Evolutionary conservation across 1,140 invertebrate species (phyloP).

Genomic region (Eumeta japonica): DNA sequence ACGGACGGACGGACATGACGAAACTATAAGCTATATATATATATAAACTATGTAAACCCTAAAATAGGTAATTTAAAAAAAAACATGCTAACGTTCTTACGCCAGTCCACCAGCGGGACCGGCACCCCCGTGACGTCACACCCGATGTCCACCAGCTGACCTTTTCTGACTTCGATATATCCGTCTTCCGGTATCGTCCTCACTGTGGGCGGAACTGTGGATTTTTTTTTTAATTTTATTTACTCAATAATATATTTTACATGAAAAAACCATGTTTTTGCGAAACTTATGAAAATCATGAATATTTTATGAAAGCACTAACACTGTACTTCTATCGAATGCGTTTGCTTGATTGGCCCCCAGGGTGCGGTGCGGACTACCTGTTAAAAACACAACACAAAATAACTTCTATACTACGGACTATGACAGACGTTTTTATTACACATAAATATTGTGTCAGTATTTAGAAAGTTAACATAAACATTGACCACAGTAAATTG

Average conservation of each 20-base stretch:
- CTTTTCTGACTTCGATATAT: constrained; percentile 67
- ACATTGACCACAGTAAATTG: too few relatives aligned
- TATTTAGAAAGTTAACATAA: too few relatives aligned
- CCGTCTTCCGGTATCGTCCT: constrained; percentile 66
- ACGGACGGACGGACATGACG: too few relatives aligned
- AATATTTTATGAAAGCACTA: constrained; percentile 27
- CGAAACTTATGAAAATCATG: constrained; percentile 13
- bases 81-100: constrained; percentile 60
- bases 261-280: constrained; percentile 4
- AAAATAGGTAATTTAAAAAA: not conserved
- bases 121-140: constrained; percentile 70
- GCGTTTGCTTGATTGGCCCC: constrained; percentile 65
- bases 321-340: constrained; percentile 77
- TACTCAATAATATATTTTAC: too few relatives aligned
- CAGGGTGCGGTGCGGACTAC: constrained; percentile 44
- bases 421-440: too few relatives aligned
- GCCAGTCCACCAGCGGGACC: constrained; percentile 68
- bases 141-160: constrained; percentile 68
- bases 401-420: too few relatives aligned
- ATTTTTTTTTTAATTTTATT: too few relatives aligned
- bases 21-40: too few relatives aligned
- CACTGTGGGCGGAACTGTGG: constrained; percentile 66
- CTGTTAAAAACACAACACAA: constrained; percentile 23
- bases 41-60: too few relatives aligned
- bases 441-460: too few relatives aligned